These are phyloP conservation scores for Remorina albescens DNA, from an alignment of 2,797 vertebrate species.

Conservation along the genomic window DNA sequence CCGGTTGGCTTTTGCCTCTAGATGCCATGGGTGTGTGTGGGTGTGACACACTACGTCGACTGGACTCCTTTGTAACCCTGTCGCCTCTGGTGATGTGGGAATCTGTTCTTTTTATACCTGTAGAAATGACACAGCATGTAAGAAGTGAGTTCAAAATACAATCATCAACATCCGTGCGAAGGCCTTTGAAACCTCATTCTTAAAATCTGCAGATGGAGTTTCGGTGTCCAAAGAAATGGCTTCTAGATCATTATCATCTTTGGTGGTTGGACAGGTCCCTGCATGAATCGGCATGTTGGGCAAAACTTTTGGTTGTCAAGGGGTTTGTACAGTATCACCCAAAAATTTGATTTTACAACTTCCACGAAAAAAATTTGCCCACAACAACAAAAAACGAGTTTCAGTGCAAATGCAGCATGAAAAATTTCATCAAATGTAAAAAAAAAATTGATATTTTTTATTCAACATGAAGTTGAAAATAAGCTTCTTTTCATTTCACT, in stretches of 20 bases:
- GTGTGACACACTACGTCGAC: constrained; percentile 28
- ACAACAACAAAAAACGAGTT: background rate
- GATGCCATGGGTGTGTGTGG: background rate
- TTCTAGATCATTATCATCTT: background rate
- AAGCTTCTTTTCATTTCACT: too few species aligned
- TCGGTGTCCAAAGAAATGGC: background rate
- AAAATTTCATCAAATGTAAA: too few species aligned
- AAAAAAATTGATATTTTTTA: too few species aligned
- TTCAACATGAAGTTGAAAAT: too few species aligned
- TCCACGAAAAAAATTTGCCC: background rate
- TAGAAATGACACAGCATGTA: constrained; percentile 11
- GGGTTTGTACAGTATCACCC: constrained; percentile 22
- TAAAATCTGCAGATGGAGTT: background rate
- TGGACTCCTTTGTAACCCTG: constrained; percentile 71
- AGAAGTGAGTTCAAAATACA: background rate
- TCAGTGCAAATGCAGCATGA: background rate
- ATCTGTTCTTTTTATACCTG: constrained; percentile 78
- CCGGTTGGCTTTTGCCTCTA: constrained; percentile 11
- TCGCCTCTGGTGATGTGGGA: constrained; percentile 47
- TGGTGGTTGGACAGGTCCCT: constrained; percentile 25
- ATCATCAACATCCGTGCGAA: background rate
- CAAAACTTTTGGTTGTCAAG: background rate
- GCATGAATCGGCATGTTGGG: constrained; percentile 21
- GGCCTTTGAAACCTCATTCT: background rate
- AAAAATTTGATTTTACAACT: background rate